Evolutionary conservation across 2,797 vertebrate species (phyloP).

Genomic region (Heteromormyrus szaboi): DNA sequence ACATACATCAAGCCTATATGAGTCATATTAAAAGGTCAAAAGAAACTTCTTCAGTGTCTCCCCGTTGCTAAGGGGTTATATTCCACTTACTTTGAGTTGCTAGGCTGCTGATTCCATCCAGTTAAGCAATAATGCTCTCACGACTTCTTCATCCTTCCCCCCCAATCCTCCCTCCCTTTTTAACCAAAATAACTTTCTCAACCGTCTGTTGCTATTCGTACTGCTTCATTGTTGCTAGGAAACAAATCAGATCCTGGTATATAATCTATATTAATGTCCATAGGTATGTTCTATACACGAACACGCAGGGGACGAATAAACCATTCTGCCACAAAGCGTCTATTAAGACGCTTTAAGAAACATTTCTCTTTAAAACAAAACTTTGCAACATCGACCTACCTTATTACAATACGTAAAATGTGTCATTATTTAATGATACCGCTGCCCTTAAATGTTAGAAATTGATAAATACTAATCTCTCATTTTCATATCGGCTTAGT

Average conservation of each 20-base stretch:
- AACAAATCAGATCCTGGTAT: conserved; percentile 58
- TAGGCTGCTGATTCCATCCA: conserved; percentile 67
- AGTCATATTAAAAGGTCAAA: background rate
- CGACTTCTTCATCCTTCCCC: conserved; percentile 44
- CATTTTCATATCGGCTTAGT: background rate
- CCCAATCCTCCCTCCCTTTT: conserved; percentile 42
- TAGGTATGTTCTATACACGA: background rate
- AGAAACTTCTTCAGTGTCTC: conserved; percentile 12
- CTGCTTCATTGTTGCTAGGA: conserved; percentile 69
- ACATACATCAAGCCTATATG: background rate
- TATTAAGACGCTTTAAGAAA: background rate
- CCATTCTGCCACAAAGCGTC: background rate
- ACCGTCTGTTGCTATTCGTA: conserved; percentile 69
- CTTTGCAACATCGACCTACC: background rate
- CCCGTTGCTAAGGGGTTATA: conserved; percentile 64
- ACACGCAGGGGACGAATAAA: background rate
- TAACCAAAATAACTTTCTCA: conserved; percentile 71
- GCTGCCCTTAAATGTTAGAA: background rate
- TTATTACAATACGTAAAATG: background rate
- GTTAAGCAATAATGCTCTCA: conserved; percentile 54
- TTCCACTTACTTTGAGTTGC: conserved; percentile 67
- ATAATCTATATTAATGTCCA: conserved; percentile 27
- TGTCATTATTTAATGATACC: background rate
- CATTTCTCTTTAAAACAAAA: background rate
- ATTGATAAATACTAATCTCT: background rate